These are phyloP conservation scores for Ophion ventricosus DNA, from an alignment of 2,888 invertebrate genomes.

Conservation along the genomic window DNA sequence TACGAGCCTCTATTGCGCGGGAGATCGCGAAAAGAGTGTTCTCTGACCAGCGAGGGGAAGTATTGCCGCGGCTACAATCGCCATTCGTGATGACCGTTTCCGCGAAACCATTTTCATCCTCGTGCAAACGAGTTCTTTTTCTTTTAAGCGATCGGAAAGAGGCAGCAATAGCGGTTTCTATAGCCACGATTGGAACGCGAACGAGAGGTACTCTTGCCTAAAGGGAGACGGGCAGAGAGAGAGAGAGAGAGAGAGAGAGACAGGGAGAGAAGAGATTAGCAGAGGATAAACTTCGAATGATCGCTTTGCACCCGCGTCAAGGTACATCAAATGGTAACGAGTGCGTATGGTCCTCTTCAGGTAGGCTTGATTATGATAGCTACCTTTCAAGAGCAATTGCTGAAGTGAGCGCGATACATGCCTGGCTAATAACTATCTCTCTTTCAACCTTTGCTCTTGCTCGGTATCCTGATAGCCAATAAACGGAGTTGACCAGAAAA, in stretches of 20 bases:
- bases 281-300: conserved; percentile 63
- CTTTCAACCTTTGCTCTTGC: background rate
- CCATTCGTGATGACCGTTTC: conserved; percentile 69
- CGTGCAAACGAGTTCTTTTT: conserved; percentile 68
- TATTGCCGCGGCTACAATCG: conserved; percentile 39
- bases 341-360: conserved; percentile 60
- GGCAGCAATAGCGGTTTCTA: conserved; percentile 28
- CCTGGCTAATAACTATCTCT: too few species aligned
- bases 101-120: conserved; percentile 77
- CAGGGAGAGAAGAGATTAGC: conserved; percentile 13
- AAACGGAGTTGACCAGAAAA: conserved; percentile 50
- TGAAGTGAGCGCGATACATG: conserved; percentile 4
- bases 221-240: conserved; percentile 7
- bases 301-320: conserved; percentile 68
- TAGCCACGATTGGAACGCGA: conserved; percentile 61
- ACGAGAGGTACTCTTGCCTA: conserved; percentile 45
- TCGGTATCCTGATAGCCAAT: background rate
- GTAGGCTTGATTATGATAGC: conserved; percentile 48
- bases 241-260: conserved; percentile 57
- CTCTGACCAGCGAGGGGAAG: conserved; percentile 29
- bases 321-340: conserved; percentile 59
- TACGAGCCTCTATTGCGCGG: conserved; percentile 48
- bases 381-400: conserved; percentile 31
- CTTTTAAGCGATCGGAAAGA: conserved; percentile 43
- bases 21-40: conserved; percentile 50